Conservation (phyloP, 2,113 vertebrate species). For the Toxostoma redivivum region DNA sequence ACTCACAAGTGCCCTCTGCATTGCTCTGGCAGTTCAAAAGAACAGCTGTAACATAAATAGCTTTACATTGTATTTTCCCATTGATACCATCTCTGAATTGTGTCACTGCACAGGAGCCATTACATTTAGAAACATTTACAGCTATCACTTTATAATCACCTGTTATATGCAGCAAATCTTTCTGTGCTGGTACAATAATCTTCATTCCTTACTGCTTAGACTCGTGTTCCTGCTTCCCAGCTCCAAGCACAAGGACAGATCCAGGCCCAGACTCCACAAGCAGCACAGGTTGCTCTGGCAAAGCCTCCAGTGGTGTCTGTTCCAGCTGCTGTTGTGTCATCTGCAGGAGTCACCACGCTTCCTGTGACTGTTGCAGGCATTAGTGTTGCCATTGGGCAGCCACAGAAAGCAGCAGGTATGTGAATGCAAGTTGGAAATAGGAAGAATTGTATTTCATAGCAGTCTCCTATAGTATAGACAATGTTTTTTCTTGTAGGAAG, state of each 20-base stretch:
- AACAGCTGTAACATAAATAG: background rate
- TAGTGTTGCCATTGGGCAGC: conserved; percentile 83
- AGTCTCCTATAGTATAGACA: background rate
- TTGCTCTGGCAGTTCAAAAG: background rate
- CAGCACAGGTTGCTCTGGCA: conserved; percentile 86
- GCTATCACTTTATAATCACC: background rate
- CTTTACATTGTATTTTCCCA: background rate
- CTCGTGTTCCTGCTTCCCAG: conserved; percentile 76
- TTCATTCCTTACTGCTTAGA: conserved; percentile 68
- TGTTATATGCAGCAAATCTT: background rate
- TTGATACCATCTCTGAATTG: background rate
- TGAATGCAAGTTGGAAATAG: background rate
- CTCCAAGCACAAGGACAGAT: conserved; percentile 82
- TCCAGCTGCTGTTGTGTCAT: conserved; percentile 83
- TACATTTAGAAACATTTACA: background rate
- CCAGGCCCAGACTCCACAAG: conserved; percentile 78
- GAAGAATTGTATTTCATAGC: background rate
- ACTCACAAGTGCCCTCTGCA: background rate
- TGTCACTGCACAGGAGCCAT: background rate
- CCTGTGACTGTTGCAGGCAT: conserved; percentile 86
- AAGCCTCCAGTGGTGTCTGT: conserved; percentile 88
- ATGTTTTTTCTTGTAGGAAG: background rate
- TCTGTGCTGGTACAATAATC: conserved; percentile 26
- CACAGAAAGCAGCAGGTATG: conserved; percentile 81
- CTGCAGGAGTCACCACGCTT: conserved; percentile 84